Base-by-base conservation (phyloP, 2,113 vertebrate species). In the Haemorhous mexicanus region DNA sequence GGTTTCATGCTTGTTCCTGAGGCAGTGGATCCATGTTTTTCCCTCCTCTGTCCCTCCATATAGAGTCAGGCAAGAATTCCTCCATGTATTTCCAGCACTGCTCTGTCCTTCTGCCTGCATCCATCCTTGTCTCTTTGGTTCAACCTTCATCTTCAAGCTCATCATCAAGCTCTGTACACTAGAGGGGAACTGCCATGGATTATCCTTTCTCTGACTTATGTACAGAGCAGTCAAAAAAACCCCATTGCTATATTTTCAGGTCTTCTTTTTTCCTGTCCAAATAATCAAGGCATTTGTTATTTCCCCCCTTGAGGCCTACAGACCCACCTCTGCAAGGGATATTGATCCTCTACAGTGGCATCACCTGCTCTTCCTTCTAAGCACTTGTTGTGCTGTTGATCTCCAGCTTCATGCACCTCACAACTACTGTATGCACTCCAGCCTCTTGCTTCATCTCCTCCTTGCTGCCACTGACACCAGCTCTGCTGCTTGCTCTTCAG, bases 361-460 rank as follows among this genome's bases (percentile, higher is more conserved):
- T 77, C 35, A 33, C 24, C 13, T 66, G 32, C 41, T 83, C 44
- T 63, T 62, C 59, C n/a, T 80, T 50, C 59, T 27, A 81, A 70
- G 44, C 33, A 30, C 41, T 41, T 0, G 0, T 46, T 16, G 18
- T 4, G 47, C 43, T 3, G 3, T 8, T 62, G 21, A 23, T 69
- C 56, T 87, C 58, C 49, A 50, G 41, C 37, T 58, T 52, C 0
- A 0, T 2, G 0, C 17, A 19, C 14, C 28, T 85, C 70, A 58
- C 28, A 50, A 33, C 26, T 66, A 53, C 27, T 2, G 0, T 26
- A 35, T 4, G 13, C 26, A 7, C 8, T 55, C 46, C 17, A 61
- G 7, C 47, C 22, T 33, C 66, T 72, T 26, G 18, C 35, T 68
- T 69, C 15, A 11, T 58, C 37, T 80, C 66, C 41, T 49, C 59